These are phyloP conservation scores for Erannis defoliaria DNA, from an alignment of 2,888 invertebrate genomes.

Conservation along the genomic window DNA sequence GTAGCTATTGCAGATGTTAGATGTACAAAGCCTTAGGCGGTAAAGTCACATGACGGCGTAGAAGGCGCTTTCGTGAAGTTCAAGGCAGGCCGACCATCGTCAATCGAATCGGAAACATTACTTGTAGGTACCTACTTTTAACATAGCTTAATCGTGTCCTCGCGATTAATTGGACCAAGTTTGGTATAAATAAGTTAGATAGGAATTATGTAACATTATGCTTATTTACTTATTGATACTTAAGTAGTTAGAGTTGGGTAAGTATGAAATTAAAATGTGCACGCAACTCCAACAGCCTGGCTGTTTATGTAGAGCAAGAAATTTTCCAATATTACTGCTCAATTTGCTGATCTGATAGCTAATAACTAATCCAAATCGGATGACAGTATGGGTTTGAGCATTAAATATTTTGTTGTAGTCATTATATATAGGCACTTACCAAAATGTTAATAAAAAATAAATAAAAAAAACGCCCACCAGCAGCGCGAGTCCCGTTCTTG, in stretches of 20 bases:
- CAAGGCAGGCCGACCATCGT: conserved; percentile 55
- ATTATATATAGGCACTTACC: no score
- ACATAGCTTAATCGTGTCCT: conserved; percentile 2
- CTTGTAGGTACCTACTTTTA: neutral
- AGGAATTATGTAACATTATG: neutral
- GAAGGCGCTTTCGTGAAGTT: conserved; percentile 55
- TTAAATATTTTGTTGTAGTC: no score
- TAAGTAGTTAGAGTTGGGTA: neutral
- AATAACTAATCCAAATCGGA: no score
- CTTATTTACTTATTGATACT: neutral
- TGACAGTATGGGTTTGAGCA: no score
- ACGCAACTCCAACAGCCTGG: no score
- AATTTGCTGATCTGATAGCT: no score
- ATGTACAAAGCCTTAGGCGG: conserved; percentile 15
- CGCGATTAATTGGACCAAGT: conserved; percentile 2
- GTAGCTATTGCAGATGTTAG: conserved; percentile 14
- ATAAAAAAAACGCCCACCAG: no score
- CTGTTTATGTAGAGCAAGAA: no score
- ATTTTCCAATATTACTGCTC: no score
- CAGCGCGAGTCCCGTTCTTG: no score
- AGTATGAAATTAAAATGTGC: no score
- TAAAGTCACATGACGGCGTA: conserved; percentile 62
- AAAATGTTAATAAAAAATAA: no score
- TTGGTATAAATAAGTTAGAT: neutral
- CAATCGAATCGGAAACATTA: conserved; percentile 14